Evolutionary conservation across 2,797 vertebrate genomes (phyloP).

Genomic region (Eurystomus glaucurus): DNA sequence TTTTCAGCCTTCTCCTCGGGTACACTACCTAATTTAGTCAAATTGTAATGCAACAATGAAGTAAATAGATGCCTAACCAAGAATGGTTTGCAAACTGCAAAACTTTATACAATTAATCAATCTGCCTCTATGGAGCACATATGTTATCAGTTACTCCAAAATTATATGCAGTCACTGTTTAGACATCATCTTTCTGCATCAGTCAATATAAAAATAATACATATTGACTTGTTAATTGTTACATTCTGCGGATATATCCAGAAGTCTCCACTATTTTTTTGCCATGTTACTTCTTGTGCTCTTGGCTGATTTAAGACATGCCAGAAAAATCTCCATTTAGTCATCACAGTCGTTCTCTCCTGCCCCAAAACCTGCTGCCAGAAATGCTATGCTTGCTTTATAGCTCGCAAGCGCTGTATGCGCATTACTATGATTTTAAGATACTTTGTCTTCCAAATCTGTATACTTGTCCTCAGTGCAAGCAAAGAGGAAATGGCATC

Average conservation of each 20-base stretch:
- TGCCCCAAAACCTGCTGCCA: neutral
- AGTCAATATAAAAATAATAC: neutral
- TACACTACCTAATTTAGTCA: constrained; percentile 71
- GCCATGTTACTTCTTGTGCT: neutral
- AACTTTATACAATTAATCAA: constrained; percentile 74
- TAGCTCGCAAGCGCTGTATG: neutral
- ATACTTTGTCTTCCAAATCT: neutral
- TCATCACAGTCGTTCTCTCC: neutral
- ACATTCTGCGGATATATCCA: constrained; percentile 29
- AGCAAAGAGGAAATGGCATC: neutral
- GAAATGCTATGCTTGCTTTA: neutral
- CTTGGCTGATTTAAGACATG: neutral
- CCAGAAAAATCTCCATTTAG: neutral
- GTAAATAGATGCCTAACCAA: constrained; percentile 74
- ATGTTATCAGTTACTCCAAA: neutral
- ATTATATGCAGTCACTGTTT: neutral
- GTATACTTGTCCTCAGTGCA: neutral
- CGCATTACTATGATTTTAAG: neutral
- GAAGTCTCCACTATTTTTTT: neutral
- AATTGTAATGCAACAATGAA: constrained; percentile 81
- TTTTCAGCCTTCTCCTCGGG: constrained; percentile 72
- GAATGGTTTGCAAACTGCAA: constrained; percentile 75
- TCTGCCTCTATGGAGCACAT: constrained; percentile 7
- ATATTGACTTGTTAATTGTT: constrained; percentile 58
- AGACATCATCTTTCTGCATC: neutral